Base-by-base conservation (phyloP, 2,797 vertebrate genomes). In the Glossophaga mutica region DNA sequence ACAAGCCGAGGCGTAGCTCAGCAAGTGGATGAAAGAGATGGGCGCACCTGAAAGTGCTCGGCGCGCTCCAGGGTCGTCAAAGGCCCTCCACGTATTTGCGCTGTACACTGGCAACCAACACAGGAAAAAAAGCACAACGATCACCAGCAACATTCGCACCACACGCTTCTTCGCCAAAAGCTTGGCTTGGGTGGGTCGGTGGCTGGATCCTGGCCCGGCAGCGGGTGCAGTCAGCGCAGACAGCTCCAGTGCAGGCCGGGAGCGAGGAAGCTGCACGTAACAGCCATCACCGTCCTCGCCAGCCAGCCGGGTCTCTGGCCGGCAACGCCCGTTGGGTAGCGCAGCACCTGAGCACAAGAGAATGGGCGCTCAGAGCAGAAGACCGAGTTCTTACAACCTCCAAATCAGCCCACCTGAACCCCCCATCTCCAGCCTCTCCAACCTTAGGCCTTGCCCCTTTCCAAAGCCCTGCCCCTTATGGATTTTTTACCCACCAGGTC, bases 61-160 rank as follows among this genome's bases (percentile, higher is more conserved):
- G 42, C 98, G 98, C 11, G 99, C 99, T 0, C 99, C 98, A 1
- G 29, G 26, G 0, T 98, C 97, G 10, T 99, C 98, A 0, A 99
- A 99, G 77, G 99, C 99, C 0, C 99, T 98, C 99, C 99, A 99
- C 0, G 99, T 99, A 98, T 99, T 99, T 98, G 98, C 99, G 0
- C 98, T 98, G 94, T 99, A 99, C 67, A 99, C 85, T 0, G 99
- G 99, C 99, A 99, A 98, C 99, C 99, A 99, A 97, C 99, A 99
- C 74, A 99, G 92, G 96, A 99, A 99, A 98, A 99, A 99, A 44
- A 99, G 98, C 73, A 98, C 98, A 65, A 99, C 99, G 0, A 99
- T 99, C 96, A 99, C 99, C 96, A 99, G 99, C 91, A 99, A 98
- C 99, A 99, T 99, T 78, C 99, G 99, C 95, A 99, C 99, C 59